Percentiles rank a stretch among this genome's conserved stretches.
Conservation (phyloP, 2,888 invertebrate genomes). For the Ferrisia virgata region DNA sequence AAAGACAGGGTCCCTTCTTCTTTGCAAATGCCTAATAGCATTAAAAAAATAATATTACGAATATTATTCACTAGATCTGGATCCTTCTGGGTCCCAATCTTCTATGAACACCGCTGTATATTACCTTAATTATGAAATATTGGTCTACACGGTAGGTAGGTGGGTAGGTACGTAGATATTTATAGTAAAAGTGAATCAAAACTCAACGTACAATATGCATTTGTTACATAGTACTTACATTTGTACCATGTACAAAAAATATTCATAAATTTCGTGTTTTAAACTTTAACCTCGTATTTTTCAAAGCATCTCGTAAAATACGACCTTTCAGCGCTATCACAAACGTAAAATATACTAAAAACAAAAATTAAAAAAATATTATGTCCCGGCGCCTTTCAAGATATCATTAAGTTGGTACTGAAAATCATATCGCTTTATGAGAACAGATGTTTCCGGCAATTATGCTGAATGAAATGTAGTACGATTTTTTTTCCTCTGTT, state of each 20-base stretch:
- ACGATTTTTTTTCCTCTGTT: neutral
- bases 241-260: neutral
- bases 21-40: no score
- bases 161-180: no score
- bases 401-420: neutral
- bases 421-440: neutral
- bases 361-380: neutral
- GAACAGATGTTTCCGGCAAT: slow-evolving; percentile 26
- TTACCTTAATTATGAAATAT: no score
- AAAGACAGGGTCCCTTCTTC: no score
- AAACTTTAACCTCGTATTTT: neutral
- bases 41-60: no score
- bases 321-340: neutral
- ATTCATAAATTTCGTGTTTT: neutral
- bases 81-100: no score
- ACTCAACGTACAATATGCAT: no score
- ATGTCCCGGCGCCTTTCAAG: neutral
- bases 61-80: no score
- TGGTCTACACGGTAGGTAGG: no score
- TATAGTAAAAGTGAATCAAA: no score
- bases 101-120: no score
- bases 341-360: neutral
- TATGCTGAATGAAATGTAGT: slow-evolving; percentile 17
- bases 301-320: neutral
- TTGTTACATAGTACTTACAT: no score